Conservation (phyloP, 1,140 invertebrate genomes). For the Bradysia coprophila region DNA sequence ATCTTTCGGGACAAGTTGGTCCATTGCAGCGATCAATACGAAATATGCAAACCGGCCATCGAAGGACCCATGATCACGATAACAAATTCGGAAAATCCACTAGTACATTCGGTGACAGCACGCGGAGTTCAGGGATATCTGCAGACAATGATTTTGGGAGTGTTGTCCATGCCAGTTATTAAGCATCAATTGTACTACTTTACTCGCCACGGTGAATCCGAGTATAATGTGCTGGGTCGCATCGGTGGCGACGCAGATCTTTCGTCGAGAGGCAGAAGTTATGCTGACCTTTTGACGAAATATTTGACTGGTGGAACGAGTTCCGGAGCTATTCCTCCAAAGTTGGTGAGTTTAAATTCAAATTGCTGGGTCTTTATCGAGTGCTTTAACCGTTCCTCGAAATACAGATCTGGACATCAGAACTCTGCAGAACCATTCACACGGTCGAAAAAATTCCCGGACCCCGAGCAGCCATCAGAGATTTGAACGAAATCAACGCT, state of each 20-base stretch:
- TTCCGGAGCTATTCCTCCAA: not conserved
- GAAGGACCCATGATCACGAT: slow-evolving; percentile 25
- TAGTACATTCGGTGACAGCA: slow-evolving; percentile 6
- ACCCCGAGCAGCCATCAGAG: slow-evolving; percentile 55
- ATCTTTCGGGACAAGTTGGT: slow-evolving; percentile 12
- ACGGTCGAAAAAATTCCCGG: slow-evolving; percentile 65
- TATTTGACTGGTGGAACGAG: slow-evolving; percentile 35
- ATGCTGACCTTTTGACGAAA: slow-evolving; percentile 53
- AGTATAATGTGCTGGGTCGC: slow-evolving; percentile 74
- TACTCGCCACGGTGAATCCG: slow-evolving; percentile 69
- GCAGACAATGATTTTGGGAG: slow-evolving; percentile 4
- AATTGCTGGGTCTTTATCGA: not conserved
- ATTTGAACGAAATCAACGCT: slow-evolving; percentile 81
- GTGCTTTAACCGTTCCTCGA: not conserved
- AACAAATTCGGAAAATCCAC: slow-evolving; percentile 24
- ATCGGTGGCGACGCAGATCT: slow-evolving; percentile 80
- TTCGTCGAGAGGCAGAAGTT: slow-evolving; percentile 59
- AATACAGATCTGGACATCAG: slow-evolving; percentile 80
- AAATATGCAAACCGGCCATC: slow-evolving; percentile 17
- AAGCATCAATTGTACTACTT: slow-evolving; percentile 27
- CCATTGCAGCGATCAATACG: slow-evolving; percentile 14
- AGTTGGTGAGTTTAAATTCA: not conserved
- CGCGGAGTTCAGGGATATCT: slow-evolving; percentile 6
- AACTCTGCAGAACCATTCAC: slow-evolving; percentile 69
- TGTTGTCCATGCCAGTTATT: slow-evolving; percentile 3